Evolutionary conservation across 2,888 invertebrate species (phyloP).

Genomic region (Pogonocherus hispidulus): DNA sequence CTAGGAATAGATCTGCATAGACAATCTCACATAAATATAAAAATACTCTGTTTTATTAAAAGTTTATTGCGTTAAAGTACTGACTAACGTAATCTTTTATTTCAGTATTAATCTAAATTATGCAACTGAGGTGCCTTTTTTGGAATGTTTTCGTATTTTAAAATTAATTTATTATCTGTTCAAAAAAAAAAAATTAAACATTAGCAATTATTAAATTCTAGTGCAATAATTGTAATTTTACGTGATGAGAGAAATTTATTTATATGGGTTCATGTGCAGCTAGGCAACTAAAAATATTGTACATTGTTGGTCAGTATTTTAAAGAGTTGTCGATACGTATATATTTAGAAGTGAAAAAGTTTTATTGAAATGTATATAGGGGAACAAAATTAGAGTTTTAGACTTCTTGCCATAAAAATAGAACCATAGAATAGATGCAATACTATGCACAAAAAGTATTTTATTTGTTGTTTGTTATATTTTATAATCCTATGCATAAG

Average conservation of each 20-base stretch:
- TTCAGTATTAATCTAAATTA: slow-evolving; percentile 32
- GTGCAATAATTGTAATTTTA: slow-evolving; percentile 50
- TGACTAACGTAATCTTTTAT: slow-evolving; percentile 56
- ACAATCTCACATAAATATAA: slow-evolving; percentile 51
- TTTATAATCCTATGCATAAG: slow-evolving; percentile 52
- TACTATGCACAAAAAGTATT: slow-evolving; percentile 61
- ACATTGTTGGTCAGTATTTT: slow-evolving; percentile 64
- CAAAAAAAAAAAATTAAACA: neutral
- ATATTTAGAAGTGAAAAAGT: slow-evolving; percentile 40
- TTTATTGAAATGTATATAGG: slow-evolving; percentile 51
- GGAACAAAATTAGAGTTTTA: slow-evolving; percentile 53
- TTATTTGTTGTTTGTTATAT: slow-evolving; percentile 60
- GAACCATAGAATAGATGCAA: slow-evolving; percentile 59
- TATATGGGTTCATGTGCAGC: slow-evolving; percentile 26
- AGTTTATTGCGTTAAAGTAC: slow-evolving; percentile 57
- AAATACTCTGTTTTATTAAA: slow-evolving; percentile 52
- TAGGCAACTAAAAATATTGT: slow-evolving; percentile 42
- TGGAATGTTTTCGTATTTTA: slow-evolving; percentile 47
- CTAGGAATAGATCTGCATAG: slow-evolving; percentile 66
- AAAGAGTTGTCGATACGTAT: slow-evolving; percentile 48
- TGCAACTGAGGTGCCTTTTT: slow-evolving; percentile 58
- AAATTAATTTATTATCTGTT: slow-evolving; percentile 6
- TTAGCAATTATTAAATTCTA: slow-evolving; percentile 20
- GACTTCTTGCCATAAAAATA: slow-evolving; percentile 55
- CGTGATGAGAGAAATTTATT: slow-evolving; percentile 37